Conservation (phyloP, 2,797 vertebrate species). For the Craterocephalus amniculus region DNA sequence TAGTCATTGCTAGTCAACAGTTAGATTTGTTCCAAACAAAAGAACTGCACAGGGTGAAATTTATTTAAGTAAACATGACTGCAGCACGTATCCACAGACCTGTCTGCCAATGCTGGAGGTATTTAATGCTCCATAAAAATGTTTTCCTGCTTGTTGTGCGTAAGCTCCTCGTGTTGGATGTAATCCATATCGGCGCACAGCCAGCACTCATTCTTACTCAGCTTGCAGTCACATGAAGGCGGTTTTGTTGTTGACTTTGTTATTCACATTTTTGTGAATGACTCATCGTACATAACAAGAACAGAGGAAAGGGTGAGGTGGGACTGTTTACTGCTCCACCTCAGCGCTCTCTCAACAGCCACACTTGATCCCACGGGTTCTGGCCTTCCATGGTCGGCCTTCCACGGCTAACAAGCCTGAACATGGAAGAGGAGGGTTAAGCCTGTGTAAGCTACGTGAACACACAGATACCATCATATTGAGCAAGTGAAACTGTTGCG, state of each 20-base stretch:
- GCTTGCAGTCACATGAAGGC: slow-evolving; percentile 64
- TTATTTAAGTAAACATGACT: slow-evolving; percentile 32
- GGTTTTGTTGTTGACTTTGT: slow-evolving; percentile 54
- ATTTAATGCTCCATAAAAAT: slow-evolving; percentile 43
- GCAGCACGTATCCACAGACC: slow-evolving; percentile 28
- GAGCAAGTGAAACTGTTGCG: slow-evolving; percentile 27
- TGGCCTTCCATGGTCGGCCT: slow-evolving; percentile 12
- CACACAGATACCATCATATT: slow-evolving; percentile 14
- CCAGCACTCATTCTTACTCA: slow-evolving; percentile 29
- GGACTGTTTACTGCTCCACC: slow-evolving; percentile 45
- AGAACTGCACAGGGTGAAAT: slow-evolving; percentile 39
- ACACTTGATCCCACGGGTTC: slow-evolving; percentile 46
- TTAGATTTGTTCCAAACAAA: slow-evolving; percentile 3
- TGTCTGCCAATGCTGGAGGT: slow-evolving; percentile 30
- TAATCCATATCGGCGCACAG: slow-evolving; percentile 27
- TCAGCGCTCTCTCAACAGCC: slow-evolving; percentile 32
- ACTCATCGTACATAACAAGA: slow-evolving; percentile 53
- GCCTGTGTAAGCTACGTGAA: slow-evolving; percentile 1
- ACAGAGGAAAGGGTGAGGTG: slow-evolving; percentile 12
- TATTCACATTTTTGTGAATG: slow-evolving; percentile 71
- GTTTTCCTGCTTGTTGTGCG: slow-evolving; percentile 14
- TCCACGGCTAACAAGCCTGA: slow-evolving; percentile 49
- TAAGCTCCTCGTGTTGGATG: slow-evolving; percentile 19
- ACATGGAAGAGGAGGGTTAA: slow-evolving; percentile 41
- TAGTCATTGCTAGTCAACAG: too few species aligned